Base-by-base conservation (phyloP, 2,888 invertebrate species). In the Quadroppia sp. region DNA sequence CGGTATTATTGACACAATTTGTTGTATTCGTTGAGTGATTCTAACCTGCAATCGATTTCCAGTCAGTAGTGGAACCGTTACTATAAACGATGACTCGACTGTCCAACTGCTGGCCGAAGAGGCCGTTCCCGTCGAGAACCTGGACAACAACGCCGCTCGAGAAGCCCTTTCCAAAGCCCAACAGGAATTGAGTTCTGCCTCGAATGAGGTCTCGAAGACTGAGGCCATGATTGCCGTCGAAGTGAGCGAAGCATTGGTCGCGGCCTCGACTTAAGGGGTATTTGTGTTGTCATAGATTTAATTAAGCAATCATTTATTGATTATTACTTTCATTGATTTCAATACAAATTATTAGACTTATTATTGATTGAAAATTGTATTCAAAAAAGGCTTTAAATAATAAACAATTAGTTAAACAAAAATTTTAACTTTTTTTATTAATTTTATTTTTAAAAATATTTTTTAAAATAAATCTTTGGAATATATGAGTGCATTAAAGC, bases 1-100 rank as follows among this genome's bases (percentile, higher is more conserved):
- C 83, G 84, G 84, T 84, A 79, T 75, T 78, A 42, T 56, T 32
- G 64, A n/a, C 15, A 20, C 9, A 1, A 45, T 48, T 53, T 72
- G 4, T 25, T 28, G 25, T 13, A 6, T 28, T 56, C 13, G 20
- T 56, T 13, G 25, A 6, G 32, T 36, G 15, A 20, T 36, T 72
- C 32, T 20, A 20, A 13, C 9, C 64, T 71, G 28, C 45, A 48
- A 56, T 73, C n/a, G 25, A 50, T 75, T 56, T 76, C 30, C 78
- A 84, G 97, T 97, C 13, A 97, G 97, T 75, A 96, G 96, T 80
- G 98, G 98, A 74, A 93, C 95, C 25, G 87, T 98, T n/a, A 85
- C 95, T 45, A 92, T 98, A 79, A 97, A 98, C 82, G 94, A 94
- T 78, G 97, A 98, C 82, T 95, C 95, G 9, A 90, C 94, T 76